These are phyloP conservation scores for Falco naumanni DNA, from an alignment of 2,797 vertebrate genomes.

Conservation along the genomic window DNA sequence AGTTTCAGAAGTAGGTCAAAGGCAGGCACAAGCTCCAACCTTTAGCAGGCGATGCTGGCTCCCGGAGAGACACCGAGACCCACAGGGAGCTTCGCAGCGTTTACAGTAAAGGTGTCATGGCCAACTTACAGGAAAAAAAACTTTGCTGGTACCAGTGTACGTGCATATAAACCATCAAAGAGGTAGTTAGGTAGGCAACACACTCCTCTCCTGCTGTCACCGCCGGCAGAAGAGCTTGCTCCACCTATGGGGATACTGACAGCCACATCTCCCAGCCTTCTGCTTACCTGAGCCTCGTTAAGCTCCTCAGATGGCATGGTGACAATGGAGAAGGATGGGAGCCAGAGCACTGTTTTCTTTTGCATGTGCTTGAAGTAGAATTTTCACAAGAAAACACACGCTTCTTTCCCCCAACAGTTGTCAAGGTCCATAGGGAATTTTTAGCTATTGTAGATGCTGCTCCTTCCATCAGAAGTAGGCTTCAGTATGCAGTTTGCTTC, in stretches of 20 bases:
- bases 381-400: background rate
- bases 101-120: background rate
- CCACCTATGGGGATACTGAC: background rate
- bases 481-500: background rate
- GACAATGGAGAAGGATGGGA: background rate
- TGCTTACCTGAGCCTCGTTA: background rate
- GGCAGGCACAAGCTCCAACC: background rate
- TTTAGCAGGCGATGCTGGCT: background rate
- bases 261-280: background rate
- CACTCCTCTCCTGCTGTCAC: background rate
- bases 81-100: background rate
- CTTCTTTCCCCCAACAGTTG: background rate
- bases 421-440: background rate
- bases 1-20: conserved; percentile 6
- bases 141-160: background rate
- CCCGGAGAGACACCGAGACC: background rate
- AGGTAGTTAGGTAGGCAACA: accelerated
- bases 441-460: background rate
- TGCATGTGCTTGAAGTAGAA: background rate
- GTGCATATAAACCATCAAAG: background rate
- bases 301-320: background rate
- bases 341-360: background rate
- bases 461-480: background rate
- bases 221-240: background rate
- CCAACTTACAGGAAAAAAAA: background rate